Conservation (phyloP, 2,888 invertebrate genomes). For the Acleris sparsana region DNA sequence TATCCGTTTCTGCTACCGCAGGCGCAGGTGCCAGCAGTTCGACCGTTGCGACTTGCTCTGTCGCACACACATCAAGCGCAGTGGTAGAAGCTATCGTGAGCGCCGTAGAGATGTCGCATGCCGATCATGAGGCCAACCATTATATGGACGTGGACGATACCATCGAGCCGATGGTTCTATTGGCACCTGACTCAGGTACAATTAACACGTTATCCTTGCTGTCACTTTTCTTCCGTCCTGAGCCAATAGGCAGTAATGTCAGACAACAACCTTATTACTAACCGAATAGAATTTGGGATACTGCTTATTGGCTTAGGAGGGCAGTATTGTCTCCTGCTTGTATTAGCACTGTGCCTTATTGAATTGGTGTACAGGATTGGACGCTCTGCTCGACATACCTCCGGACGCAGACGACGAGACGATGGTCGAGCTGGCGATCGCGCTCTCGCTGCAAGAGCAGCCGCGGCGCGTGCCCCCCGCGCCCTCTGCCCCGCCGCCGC, state of each 20-base stretch:
- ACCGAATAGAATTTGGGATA: too few relatives aligned
- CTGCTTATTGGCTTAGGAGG: too few relatives aligned
- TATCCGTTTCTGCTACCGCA: not conserved
- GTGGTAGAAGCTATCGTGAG: slow-evolving; percentile 66
- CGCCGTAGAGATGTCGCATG: slow-evolving; percentile 65
- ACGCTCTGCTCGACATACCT: slow-evolving; percentile 93
- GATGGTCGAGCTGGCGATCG: slow-evolving; percentile 98
- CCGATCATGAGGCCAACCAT: slow-evolving; percentile 76
- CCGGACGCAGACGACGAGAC: slow-evolving; percentile 98
- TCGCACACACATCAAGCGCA: slow-evolving; percentile 66
- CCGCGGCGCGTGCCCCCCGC: slow-evolving; percentile 81
- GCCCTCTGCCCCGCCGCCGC: slow-evolving; percentile 63
- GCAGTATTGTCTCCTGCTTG: too few relatives aligned
- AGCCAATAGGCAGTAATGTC: too few relatives aligned
- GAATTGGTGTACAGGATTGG: slow-evolving; percentile 81
- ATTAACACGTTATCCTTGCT: not conserved
- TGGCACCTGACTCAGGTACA: slow-evolving; percentile 82
- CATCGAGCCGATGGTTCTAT: slow-evolving; percentile 83
- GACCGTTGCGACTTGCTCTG: slow-evolving; percentile 64
- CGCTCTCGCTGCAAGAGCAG: slow-evolving; percentile 94
- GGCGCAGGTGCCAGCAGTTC: slow-evolving; percentile 45
- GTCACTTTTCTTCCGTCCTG: too few relatives aligned
- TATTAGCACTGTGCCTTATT: too few relatives aligned
- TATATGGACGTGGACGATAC: slow-evolving; percentile 85
- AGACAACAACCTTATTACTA: too few relatives aligned